phyloP scores from a whole-genome alignment of 2,113 vertebrate genomes.

The Tragulus kanchil region DNA sequence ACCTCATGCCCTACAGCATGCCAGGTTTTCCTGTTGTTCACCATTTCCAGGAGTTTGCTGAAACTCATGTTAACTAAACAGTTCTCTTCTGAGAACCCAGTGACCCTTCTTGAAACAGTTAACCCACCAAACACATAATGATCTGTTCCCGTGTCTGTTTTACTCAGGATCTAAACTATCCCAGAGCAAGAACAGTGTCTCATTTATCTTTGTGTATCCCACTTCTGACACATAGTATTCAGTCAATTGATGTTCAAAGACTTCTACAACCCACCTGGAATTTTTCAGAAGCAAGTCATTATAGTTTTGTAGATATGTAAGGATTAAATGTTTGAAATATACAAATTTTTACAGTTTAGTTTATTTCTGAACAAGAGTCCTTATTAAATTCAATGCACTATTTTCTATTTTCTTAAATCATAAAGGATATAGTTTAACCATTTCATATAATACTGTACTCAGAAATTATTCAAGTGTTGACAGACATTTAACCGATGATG shows the following conservation, averaged over 20 bases:
- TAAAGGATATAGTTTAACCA: background rate
- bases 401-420: constrained; percentile 35
- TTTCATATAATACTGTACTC: background rate
- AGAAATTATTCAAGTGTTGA: background rate
- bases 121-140: background rate
- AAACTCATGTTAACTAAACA: background rate
- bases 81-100: background rate
- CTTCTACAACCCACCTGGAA: background rate
- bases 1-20: no score
- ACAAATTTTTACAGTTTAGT: background rate
- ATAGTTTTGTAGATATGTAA: background rate
- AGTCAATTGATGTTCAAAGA: background rate
- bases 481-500: background rate
- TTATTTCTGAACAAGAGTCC: background rate
- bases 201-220: background rate
- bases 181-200: background rate
- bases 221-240: background rate
- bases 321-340: background rate
- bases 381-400: background rate
- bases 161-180: background rate
- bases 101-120: background rate
- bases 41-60: no score
- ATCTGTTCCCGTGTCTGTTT: background rate
- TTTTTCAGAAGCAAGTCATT: background rate
- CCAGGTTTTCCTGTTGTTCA: no score